Base-by-base conservation (phyloP, 1,140 invertebrate species). In the Pseudomyrmex cubaensis region DNA sequence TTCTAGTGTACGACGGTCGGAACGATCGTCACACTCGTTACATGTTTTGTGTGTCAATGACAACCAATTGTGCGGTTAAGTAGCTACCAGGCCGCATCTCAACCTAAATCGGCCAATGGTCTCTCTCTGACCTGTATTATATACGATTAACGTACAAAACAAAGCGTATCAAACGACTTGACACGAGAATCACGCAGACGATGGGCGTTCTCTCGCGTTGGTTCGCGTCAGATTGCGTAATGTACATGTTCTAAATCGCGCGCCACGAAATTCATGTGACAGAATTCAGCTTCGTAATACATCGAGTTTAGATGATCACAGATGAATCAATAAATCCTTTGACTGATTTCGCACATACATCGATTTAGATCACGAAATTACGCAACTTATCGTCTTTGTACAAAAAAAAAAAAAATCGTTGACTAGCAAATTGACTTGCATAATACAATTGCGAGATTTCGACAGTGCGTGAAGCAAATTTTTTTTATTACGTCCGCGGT, bases 31-130 rank as follows among this genome's bases (percentile, higher is more conserved):
- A 52, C 70, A 82, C 61, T 86, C 69, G 85, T 87, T 85, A 85
- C 67, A 50, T 89, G 86, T 92, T 93, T 92, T 92, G 88, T 92
- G 89, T 91, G 91, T 91, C 91, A 92, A 92, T 92, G 92, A 91
- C 91, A 90, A 92, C 89, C 92, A 93, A 93, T 93, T 93, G 92
- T 86, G 87, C 84, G 90, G 48, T 92, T 90, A 93, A 92, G 91
- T 92, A 91, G 87, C 87, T 80, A 82, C 82, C 88, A 83, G 76
- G 83, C 67, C 76, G 84, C 90, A 80, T 90, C 86, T 83, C 90
- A 90, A 89, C 89, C 88, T 90, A 92, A 93, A 93, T 92, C 91
- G 90, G 82, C 76, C 91, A 89, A 90, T 93, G 87, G 74, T 90
- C 87, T 85, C 72, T 87, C 35, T 35, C 69, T 87, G 86, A 86